Conservation (phyloP, 2,797 vertebrate species). For the Gallirallus australis region DNA sequence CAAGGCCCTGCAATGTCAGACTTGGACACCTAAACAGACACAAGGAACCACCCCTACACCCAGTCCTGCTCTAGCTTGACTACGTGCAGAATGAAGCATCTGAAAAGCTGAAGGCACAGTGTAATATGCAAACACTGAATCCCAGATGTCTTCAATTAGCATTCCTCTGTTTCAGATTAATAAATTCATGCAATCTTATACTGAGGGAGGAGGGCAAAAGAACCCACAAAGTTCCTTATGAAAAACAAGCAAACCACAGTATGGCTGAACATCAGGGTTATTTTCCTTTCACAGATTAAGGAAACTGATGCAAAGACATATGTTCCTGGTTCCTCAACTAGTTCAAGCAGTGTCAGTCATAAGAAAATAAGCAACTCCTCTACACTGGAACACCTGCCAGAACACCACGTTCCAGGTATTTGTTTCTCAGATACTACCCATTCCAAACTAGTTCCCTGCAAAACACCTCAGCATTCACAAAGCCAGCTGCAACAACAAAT, state of each 20-base stretch:
- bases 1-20: background rate
- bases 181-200: background rate
- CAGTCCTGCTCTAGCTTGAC: background rate
- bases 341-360: background rate
- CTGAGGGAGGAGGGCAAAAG: background rate
- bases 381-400: background rate
- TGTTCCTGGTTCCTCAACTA: background rate
- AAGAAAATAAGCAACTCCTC: background rate
- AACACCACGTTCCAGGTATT: background rate
- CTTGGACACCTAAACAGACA: background rate
- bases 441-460: background rate
- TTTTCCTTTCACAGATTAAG: background rate
- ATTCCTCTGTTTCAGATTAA: background rate
- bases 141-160: background rate
- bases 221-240: rapidly evolving
- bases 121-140: background rate
- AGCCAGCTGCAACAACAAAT: background rate
- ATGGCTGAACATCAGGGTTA: background rate
- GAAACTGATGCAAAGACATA: rapidly evolving
- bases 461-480: background rate
- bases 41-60: background rate
- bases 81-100: background rate
- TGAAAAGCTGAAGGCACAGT: background rate
- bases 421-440: background rate
- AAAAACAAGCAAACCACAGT: background rate